Evolutionary conservation across 35 echinoderm and acorn worm species (phyloP).

Genomic region (Heliocidaris tuberculata): DNA sequence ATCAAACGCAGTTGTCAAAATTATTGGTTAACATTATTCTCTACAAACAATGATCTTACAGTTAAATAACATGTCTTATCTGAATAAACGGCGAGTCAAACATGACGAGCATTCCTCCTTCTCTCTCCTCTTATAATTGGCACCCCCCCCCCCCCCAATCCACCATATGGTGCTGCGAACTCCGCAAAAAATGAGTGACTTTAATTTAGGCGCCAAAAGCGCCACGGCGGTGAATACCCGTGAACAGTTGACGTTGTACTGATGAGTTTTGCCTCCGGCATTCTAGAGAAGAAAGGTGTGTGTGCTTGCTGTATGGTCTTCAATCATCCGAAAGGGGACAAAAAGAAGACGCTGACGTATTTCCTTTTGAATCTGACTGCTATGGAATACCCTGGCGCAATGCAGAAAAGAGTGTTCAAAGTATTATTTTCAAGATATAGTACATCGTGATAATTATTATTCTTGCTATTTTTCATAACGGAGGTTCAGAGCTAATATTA

Average conservation of each 20-base stretch:
- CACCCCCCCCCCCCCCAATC: not conserved
- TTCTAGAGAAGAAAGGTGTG: not conserved
- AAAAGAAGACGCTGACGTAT: not conserved
- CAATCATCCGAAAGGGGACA: not conserved
- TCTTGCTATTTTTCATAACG: too few relatives aligned
- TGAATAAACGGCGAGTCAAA: not conserved
- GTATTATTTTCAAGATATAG: too few relatives aligned
- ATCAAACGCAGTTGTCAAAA: too few relatives aligned
- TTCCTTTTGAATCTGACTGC: not conserved
- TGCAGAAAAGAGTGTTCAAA: not conserved
- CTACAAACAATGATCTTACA: not conserved
- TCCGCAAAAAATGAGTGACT: not conserved
- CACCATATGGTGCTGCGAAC: not conserved
- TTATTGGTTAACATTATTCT: too few relatives aligned
- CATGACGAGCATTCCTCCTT: not conserved
- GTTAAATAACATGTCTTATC: not conserved
- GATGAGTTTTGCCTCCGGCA: not conserved
- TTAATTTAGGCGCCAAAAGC: not conserved
- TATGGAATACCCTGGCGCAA: not conserved
- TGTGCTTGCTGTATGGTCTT: not conserved
- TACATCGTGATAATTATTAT: too few relatives aligned
- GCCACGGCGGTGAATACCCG: not conserved
- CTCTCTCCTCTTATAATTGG: not conserved
- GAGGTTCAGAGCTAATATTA: too few relatives aligned
- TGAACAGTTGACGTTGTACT: not conserved